Evolutionary conservation across 1,140 invertebrate genomes (phyloP), one percentile per base, ranked within the genome.

Genomic region (Heliconius eleuchia): DNA sequence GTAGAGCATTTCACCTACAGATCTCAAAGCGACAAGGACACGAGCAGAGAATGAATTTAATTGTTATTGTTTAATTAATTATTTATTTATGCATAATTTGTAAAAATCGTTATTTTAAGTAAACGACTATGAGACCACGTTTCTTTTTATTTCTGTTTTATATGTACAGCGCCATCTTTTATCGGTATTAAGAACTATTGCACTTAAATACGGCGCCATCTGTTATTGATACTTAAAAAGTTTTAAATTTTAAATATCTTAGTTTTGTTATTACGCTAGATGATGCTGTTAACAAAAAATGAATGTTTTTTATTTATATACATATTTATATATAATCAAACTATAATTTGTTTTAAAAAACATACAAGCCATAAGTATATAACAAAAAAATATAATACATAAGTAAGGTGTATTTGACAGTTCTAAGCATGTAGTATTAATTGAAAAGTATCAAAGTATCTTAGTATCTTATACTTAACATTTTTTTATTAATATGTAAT

Each of bases 41-140:
- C 7, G 39, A 70, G 23, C 37, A 42, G 60, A 13, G 13, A 5
- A 71, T 13, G 11, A 50, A 75, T 66, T 66, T 66, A 19, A 19
- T 66, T 34, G 52, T 76, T 73, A 8, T 39, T 73, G 39, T 42
- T 73, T 73, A 71, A 80, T 71, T 70, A 60, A 30, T 30, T 71
- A 73, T 80, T 78, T 76, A 74, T 78, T 80, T 75, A 82, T 82
- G 71, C 75, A 84, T 82, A 73, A 71, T 77, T 80, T 80, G 84
- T 85, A 87, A 79, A 80, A 85, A 85, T 84, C 74, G 75, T 77
- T 82, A 75, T 77, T 75, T 82, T 75, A 71, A 46, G 57, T 86
- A 86, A 82, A 82, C 19, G 70, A 83, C 79, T 81, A 76, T 87
- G 86, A 85, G 82, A 84, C 77, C 3, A 39, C 0, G 16, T 18